phyloP scores from a whole-genome alignment of 2,797 vertebrate species.

The Gadopsis bispinosus region DNA sequence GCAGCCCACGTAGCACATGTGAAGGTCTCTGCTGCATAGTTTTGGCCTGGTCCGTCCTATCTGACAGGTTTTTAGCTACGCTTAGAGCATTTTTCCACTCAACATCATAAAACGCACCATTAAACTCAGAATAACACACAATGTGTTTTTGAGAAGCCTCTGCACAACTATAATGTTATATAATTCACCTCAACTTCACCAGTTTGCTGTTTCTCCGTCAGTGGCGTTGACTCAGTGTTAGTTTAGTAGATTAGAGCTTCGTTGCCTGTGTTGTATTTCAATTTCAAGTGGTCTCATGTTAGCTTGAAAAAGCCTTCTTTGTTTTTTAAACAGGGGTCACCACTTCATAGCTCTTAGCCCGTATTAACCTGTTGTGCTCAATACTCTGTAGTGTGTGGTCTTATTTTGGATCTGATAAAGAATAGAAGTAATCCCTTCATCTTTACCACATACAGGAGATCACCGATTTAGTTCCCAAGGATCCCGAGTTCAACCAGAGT shows the following conservation, averaged over 20 bases:
- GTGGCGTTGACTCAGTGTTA: background rate
- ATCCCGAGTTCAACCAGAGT: slow-evolving; percentile 53
- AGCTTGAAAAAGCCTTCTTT: background rate
- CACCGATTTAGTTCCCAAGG: slow-evolving; percentile 35
- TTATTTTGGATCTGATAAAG: slow-evolving; percentile 38
- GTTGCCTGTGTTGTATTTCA: background rate
- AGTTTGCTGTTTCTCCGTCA: background rate
- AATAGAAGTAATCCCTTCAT: slow-evolving; percentile 51
- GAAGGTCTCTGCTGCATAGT: slow-evolving; percentile 36
- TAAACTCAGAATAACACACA: slow-evolving; percentile 22
- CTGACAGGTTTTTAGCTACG: slow-evolving; percentile 27
- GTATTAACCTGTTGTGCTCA: slow-evolving; percentile 1
- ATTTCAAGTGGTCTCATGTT: background rate
- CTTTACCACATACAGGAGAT: slow-evolving; percentile 22
- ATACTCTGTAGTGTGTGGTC: background rate
- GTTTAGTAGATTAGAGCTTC: background rate
- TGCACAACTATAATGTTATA: background rate
- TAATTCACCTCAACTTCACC: background rate
- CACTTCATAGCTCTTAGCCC: background rate
- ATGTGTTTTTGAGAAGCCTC: background rate
- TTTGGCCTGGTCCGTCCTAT: background rate
- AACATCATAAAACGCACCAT: slow-evolving; percentile 31
- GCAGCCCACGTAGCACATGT: slow-evolving; percentile 40
- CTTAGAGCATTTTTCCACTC: slow-evolving; percentile 30
- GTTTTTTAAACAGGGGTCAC: background rate